Conservation (phyloP, 2,797 vertebrate species). For the Characodon lateralis region DNA sequence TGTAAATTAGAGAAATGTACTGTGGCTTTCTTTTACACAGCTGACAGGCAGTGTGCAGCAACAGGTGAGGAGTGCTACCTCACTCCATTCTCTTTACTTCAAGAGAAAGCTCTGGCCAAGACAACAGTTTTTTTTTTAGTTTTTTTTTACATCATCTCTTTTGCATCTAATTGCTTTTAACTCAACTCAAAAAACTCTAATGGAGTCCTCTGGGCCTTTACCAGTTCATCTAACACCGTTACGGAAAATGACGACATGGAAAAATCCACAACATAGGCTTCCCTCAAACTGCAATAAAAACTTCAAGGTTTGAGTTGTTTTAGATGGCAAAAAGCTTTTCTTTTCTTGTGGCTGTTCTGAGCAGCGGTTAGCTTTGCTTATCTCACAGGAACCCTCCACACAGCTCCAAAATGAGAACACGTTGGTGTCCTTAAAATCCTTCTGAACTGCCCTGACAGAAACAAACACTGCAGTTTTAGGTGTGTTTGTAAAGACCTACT, state of each 20-base stretch:
- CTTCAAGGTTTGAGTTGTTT: conserved; percentile 5
- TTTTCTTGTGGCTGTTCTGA: not conserved
- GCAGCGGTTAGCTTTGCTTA: not conserved
- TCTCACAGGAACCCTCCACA: not conserved
- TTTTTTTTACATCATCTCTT: not conserved
- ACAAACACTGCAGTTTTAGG: not conserved
- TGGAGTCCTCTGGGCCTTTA: not conserved
- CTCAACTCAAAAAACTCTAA: not conserved
- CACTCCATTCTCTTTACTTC: not conserved
- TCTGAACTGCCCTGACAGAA: not conserved
- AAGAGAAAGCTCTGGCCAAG: not conserved
- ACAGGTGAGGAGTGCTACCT: not conserved
- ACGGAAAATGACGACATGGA: not conserved
- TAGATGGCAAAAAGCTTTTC: not conserved
- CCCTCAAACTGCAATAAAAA: not conserved
- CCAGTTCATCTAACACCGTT: not conserved
- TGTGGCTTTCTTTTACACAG: not conserved
- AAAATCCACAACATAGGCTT: conserved; percentile 1
- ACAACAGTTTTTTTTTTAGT: not conserved
- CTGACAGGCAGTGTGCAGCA: not conserved
- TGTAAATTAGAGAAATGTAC: not conserved
- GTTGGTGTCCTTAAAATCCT: not conserved
- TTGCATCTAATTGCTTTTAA: not conserved
- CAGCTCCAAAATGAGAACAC: not conserved
- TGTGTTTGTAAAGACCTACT: not conserved